A percentile compares a stretch with the other conserved stretches of the same genome.
These are phyloP conservation scores for Telmatochromis brachygnathus DNA, from an alignment of 2,113 vertebrate genomes.

Conservation along the genomic window DNA sequence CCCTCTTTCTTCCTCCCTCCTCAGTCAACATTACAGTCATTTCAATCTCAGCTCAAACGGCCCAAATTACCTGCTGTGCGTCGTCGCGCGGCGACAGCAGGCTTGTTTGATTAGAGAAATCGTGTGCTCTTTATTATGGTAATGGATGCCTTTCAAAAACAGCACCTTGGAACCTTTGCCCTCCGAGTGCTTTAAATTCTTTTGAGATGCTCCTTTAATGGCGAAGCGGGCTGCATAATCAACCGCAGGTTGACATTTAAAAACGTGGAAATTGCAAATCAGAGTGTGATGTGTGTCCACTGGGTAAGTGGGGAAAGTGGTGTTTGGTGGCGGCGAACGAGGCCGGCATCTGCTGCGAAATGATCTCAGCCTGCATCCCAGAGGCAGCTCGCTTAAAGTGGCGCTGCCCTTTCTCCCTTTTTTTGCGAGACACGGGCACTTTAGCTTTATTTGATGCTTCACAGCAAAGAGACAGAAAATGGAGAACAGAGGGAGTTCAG, in stretches of 20 bases:
- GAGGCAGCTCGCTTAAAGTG: neutral
- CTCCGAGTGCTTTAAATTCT: slow-evolving; percentile 25
- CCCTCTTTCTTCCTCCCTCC: neutral
- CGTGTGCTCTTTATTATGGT: slow-evolving; percentile 45
- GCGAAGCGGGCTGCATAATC: slow-evolving; percentile 31
- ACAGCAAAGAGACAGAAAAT: neutral
- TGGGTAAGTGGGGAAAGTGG: neutral
- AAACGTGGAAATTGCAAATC: slow-evolving; percentile 40
- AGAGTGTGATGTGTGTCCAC: neutral
- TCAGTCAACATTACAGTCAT: neutral
- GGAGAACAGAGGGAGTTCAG: neutral
- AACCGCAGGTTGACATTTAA: slow-evolving; percentile 53
- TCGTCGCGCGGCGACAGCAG: neutral
- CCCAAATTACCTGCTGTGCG: neutral
- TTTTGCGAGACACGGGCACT: neutral
- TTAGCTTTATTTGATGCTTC: slow-evolving; percentile 4
- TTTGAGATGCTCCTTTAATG: slow-evolving; percentile 47
- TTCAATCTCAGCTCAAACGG: neutral
- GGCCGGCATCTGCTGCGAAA: neutral
- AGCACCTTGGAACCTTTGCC: slow-evolving; percentile 39
- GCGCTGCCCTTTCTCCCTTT: neutral
- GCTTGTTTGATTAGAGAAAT: slow-evolving; percentile 28
- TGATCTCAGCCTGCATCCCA: neutral
- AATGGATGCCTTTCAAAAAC: slow-evolving; percentile 44
- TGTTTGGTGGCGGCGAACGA: neutral